Evolutionary conservation across 2,797 vertebrate species (phyloP).

Genomic region (Menidia menidia): DNA sequence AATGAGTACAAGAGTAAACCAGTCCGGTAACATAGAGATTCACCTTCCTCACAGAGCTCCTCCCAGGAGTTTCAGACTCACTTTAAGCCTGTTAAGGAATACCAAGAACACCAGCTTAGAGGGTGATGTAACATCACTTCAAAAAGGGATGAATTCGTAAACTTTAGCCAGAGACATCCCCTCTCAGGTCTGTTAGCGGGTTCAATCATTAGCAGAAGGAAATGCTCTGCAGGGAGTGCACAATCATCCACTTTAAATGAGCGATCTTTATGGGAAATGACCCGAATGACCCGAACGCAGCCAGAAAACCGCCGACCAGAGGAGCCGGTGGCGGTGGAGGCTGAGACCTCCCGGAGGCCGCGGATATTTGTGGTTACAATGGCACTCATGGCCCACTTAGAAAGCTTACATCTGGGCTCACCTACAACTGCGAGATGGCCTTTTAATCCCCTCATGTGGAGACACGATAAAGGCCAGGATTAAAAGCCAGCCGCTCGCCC

Average conservation of each 20-base stretch:
- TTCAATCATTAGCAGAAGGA: neutral
- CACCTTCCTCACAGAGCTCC: constrained; percentile 17
- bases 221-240: neutral
- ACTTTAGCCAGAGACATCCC: constrained; percentile 20
- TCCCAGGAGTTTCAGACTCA: constrained; percentile 27
- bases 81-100: constrained; percentile 61
- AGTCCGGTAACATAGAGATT: constrained; percentile 2
- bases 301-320: neutral
- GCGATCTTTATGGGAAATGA: neutral
- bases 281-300: neutral
- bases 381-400: constrained; percentile 39
- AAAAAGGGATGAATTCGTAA: constrained; percentile 32
- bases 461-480: constrained; percentile 73
- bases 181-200: neutral
- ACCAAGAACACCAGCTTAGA: constrained; percentile 68
- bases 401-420: constrained; percentile 70
- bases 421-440: constrained; percentile 59
- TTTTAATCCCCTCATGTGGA: constrained; percentile 75
- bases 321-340: too few relatives aligned
- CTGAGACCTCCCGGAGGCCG: constrained; percentile 13
- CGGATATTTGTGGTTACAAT: constrained; percentile 19
- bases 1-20: neutral
- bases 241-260: neutral
- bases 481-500: constrained; percentile 64
- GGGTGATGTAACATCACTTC: constrained; percentile 68